phyloP scores from a whole-genome alignment of 2,113 vertebrate species.

The Thryonomys swinderianus region DNA sequence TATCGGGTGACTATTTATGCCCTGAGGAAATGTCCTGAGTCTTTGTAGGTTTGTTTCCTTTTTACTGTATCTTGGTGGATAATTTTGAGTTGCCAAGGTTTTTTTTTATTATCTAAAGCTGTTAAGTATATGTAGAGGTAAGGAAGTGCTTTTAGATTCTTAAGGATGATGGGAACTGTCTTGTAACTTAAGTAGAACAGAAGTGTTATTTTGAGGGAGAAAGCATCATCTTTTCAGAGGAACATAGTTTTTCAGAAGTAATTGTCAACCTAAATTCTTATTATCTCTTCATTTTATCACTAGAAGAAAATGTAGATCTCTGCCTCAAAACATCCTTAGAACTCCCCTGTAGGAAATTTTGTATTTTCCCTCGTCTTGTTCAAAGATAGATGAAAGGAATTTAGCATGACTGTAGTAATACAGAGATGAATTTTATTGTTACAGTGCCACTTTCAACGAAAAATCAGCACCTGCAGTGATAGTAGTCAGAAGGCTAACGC shows the following conservation, averaged over 20 bases:
- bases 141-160: slow-evolving; percentile 23
- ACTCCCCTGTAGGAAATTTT: slow-evolving; percentile 1
- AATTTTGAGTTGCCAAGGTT: background rate
- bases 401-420: background rate
- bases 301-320: slow-evolving; percentile 10
- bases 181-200: background rate
- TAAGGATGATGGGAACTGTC: background rate
- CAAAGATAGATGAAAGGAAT: background rate
- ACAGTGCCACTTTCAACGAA: too few relatives aligned
- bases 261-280: slow-evolving; percentile 32
- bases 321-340: background rate
- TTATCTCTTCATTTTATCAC: background rate
- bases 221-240: background rate
- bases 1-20: background rate
- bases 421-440: background rate
- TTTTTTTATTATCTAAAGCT: background rate
- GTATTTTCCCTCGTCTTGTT: background rate
- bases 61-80: background rate
- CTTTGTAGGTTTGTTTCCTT: background rate
- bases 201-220: background rate
- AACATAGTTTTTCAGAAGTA: slow-evolving; percentile 39
- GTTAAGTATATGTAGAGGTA: background rate
- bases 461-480: too few relatives aligned
- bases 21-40: background rate
- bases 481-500: too few relatives aligned